Conservation (phyloP, 2,888 invertebrate genomes). For the Noctua comes region DNA sequence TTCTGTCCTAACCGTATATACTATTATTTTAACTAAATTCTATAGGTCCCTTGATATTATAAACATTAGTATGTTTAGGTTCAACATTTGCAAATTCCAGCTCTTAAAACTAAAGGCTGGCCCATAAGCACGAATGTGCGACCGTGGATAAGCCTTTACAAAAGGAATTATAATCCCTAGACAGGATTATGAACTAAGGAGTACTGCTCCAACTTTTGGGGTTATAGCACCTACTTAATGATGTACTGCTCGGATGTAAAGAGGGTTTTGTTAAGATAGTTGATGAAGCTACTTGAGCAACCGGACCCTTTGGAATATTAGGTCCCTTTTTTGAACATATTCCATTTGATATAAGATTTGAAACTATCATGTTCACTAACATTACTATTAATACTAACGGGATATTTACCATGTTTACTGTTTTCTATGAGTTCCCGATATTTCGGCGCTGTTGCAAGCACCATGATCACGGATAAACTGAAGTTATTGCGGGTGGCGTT, state of each 20-base stretch:
- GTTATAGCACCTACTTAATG: slow-evolving; percentile 24
- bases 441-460: too few species aligned
- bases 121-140: slow-evolving; percentile 33
- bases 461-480: too few species aligned
- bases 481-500: too few species aligned
- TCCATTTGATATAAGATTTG: too few species aligned
- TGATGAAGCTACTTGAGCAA: background rate
- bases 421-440: too few species aligned
- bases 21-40: slow-evolving; percentile 1
- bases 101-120: slow-evolving; percentile 25
- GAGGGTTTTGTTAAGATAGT: slow-evolving; percentile 25
- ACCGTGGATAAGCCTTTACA: slow-evolving; percentile 35
- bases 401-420: too few species aligned
- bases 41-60: background rate
- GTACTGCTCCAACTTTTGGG: slow-evolving; percentile 33
- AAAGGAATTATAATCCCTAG: slow-evolving; percentile 47
- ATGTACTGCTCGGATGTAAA: slow-evolving; percentile 8
- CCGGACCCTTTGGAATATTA: background rate
- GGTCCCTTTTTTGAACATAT: background rate
- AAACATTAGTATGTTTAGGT: slow-evolving; percentile 32
- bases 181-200: slow-evolving; percentile 50
- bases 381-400: too few species aligned
- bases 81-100: slow-evolving; percentile 7
- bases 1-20: background rate
- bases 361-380: too few species aligned